phyloP scores from a whole-genome alignment of 2,797 vertebrate genomes.

The Clamator glandarius region DNA sequence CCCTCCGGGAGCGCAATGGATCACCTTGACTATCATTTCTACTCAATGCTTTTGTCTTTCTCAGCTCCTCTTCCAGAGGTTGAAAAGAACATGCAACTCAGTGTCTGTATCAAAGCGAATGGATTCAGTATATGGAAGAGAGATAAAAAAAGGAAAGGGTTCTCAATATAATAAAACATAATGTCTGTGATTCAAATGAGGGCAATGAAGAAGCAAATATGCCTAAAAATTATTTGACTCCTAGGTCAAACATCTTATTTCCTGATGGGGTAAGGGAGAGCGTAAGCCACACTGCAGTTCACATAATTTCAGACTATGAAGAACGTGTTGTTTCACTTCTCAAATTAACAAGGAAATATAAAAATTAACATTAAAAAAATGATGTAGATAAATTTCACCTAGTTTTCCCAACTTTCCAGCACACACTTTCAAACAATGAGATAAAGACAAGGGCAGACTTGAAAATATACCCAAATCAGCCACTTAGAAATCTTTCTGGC shows the following conservation, averaged over 20 bases:
- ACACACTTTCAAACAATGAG: background rate
- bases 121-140: slow-evolving; percentile 42
- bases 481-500: background rate
- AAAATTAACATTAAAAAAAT: background rate
- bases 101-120: slow-evolving; percentile 61
- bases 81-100: slow-evolving; percentile 45
- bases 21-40: slow-evolving; percentile 66
- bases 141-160: slow-evolving; percentile 7
- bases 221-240: background rate
- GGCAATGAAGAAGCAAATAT: background rate
- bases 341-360: background rate
- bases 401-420: background rate
- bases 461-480: background rate
- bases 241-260: background rate
- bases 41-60: slow-evolving; percentile 54
- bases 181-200: background rate
- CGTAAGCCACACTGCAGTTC: background rate
- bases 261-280: background rate
- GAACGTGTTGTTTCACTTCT: background rate
- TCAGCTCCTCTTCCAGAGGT: slow-evolving; percentile 44
- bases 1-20: slow-evolving; percentile 21
- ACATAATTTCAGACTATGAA: background rate
- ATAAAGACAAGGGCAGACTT: background rate
- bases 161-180: slow-evolving; percentile 1
- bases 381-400: background rate